A percentile compares a stretch with the other conserved stretches of the same genome.
These are phyloP conservation scores for Argynnis bischoffii DNA, from an alignment of 2,888 invertebrate genomes.

Conservation along the genomic window DNA sequence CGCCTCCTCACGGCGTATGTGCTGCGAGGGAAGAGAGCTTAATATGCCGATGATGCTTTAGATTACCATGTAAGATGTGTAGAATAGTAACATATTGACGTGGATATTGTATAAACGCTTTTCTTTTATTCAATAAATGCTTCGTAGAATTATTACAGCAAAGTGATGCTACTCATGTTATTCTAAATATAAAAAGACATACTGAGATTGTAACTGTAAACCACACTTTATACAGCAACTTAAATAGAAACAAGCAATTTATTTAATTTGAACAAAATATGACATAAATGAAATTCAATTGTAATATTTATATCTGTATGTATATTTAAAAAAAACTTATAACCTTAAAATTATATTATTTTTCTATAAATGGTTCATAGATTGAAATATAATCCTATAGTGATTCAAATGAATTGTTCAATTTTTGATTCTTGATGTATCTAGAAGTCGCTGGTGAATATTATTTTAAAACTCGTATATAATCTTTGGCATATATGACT, in stretches of 20 bases:
- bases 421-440: not conserved
- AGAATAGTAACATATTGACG: constrained; percentile 29
- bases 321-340: too few species aligned
- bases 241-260: too few species aligned
- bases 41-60: constrained; percentile 76
- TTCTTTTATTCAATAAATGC: constrained; percentile 9
- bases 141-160: constrained; percentile 14
- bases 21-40: constrained; percentile 80
- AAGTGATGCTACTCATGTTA: not conserved
- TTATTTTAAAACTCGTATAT: constrained; percentile 6
- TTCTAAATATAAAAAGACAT: not conserved
- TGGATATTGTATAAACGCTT: constrained; percentile 6
- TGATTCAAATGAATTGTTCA: not conserved
- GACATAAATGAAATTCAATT: too few species aligned
- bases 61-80: constrained; percentile 27
- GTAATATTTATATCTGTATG: too few species aligned
- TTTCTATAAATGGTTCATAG: too few species aligned
- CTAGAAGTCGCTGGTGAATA: constrained; percentile 1
- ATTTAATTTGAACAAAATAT: too few species aligned
- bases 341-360: too few species aligned
- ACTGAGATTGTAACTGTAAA: not conserved
- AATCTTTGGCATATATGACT: constrained; percentile 35
- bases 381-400: constrained; percentile 1
- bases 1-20: constrained; percentile 92
- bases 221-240: not conserved